phyloP scores from a whole-genome alignment of 2,113 vertebrate genomes.

The Crotophaga sulcirostris region DNA sequence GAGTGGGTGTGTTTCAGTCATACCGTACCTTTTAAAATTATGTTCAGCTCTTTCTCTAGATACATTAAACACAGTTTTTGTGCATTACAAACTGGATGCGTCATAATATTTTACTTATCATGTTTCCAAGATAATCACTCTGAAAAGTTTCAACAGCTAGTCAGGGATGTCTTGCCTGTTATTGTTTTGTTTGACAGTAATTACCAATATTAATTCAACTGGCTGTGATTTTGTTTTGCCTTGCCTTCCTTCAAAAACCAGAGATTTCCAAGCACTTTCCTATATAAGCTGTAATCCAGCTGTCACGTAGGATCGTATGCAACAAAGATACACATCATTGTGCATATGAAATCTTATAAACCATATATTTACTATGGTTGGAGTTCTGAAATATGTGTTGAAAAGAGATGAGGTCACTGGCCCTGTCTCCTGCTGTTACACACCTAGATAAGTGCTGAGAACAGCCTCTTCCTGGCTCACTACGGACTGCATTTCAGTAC shows the following conservation, averaged over 20 bases:
- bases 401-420: neutral
- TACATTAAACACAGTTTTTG: neutral
- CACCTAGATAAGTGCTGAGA: neutral
- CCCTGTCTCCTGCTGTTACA: neutral
- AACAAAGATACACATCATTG: slow-evolving; percentile 3
- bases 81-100: neutral
- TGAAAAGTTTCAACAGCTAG: neutral
- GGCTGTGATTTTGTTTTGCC: slow-evolving; percentile 46
- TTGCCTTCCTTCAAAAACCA: slow-evolving; percentile 16
- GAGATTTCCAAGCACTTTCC: slow-evolving; percentile 43
- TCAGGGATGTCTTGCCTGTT: slow-evolving; percentile 11
- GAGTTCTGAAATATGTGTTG: neutral
- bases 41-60: neutral
- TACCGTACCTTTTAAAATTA: neutral
- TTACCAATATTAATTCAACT: slow-evolving; percentile 45
- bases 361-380: neutral
- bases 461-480: neutral
- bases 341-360: slow-evolving; percentile 39
- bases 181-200: slow-evolving; percentile 25
- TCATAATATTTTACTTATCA: slow-evolving; percentile 2
- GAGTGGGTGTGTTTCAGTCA: neutral
- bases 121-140: neutral
- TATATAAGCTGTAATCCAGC: neutral
- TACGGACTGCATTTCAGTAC: neutral
- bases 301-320: slow-evolving; percentile 23